Evolutionary conservation across 2,888 invertebrate species (phyloP).

Genomic region (Anthophora plumipes): DNA sequence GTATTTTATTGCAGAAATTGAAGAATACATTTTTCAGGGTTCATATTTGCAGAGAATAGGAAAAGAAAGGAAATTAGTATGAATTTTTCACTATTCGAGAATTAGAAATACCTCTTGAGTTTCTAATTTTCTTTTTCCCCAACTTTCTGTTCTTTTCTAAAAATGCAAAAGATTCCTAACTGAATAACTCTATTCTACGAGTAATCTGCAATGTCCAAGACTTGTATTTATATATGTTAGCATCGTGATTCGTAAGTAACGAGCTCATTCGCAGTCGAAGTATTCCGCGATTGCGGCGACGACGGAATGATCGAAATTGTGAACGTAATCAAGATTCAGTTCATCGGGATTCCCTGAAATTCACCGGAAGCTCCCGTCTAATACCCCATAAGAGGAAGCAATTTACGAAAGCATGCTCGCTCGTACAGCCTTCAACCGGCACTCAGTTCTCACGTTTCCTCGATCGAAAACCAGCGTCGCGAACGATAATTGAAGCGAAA

Average conservation of each 20-base stretch:
- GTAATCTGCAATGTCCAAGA: neutral
- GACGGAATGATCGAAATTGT: conserved; percentile 41
- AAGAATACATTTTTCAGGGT: too few relatives aligned
- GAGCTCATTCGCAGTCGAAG: conserved; percentile 25
- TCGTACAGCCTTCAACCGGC: neutral
- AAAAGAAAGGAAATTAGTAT: too few relatives aligned
- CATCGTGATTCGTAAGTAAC: conserved; percentile 35
- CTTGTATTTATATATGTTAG: neutral
- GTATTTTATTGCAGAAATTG: too few relatives aligned
- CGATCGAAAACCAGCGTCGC: conserved; percentile 3
- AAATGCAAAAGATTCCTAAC: neutral
- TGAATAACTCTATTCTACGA: neutral
- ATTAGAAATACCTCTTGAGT: too few relatives aligned
- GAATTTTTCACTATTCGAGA: too few relatives aligned
- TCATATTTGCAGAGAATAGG: too few relatives aligned
- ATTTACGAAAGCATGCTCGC: conserved; percentile 53
- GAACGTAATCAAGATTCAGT: conserved; percentile 58
- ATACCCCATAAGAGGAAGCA: conserved; percentile 58
- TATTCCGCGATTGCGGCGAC: conserved; percentile 24
- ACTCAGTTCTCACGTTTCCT: conserved; percentile 15
- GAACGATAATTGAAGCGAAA: conserved; percentile 30
- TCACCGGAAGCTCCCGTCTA: conserved; percentile 48
- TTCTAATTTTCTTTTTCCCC: too few relatives aligned
- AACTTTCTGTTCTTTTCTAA: too few relatives aligned
- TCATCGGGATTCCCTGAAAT: conserved; percentile 52